These are phyloP conservation scores for Naso thynnoides DNA, from an alignment of 2,797 vertebrate genomes.

Conservation along the genomic window DNA sequence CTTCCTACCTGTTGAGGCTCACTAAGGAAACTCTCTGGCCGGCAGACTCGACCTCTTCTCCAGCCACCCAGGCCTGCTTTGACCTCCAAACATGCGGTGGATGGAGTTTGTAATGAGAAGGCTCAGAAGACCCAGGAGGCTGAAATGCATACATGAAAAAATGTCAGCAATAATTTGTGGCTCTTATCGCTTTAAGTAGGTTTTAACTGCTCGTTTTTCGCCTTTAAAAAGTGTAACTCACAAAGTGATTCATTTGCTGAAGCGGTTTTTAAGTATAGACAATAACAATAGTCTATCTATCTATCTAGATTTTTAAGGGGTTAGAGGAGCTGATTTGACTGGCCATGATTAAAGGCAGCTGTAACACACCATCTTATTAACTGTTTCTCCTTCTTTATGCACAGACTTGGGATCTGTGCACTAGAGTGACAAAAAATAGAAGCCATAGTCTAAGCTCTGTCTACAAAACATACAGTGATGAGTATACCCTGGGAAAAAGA, in stretches of 20 bases:
- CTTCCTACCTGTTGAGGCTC: slow-evolving; percentile 61
- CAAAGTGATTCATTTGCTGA: not conserved
- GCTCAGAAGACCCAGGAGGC: slow-evolving; percentile 40
- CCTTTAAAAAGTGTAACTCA: not conserved
- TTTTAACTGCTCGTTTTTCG: not conserved
- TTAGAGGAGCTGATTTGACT: too few species aligned
- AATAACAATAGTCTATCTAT: too few species aligned
- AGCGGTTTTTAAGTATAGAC: too few species aligned
- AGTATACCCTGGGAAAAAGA: slow-evolving; percentile 21
- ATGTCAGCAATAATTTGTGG: not conserved
- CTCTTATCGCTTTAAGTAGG: not conserved
- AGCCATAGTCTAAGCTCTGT: not conserved
- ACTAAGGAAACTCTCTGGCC: slow-evolving; percentile 49
- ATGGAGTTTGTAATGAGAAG: slow-evolving; percentile 42
- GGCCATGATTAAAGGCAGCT: too few species aligned
- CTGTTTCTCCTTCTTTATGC: too few species aligned
- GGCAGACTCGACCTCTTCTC: slow-evolving; percentile 41
- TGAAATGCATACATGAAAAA: slow-evolving; percentile 42
- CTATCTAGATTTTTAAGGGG: not conserved
- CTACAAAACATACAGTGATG: slow-evolving; percentile 3
- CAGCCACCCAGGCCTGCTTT: slow-evolving; percentile 82
- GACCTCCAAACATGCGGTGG: slow-evolving; percentile 63
- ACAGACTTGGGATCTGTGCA: too few species aligned
- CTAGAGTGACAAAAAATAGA: too few species aligned
- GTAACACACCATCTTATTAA: too few species aligned